Base-by-base conservation (phyloP, 2,797 vertebrate genomes). In the Semotilus atromaculatus region DNA sequence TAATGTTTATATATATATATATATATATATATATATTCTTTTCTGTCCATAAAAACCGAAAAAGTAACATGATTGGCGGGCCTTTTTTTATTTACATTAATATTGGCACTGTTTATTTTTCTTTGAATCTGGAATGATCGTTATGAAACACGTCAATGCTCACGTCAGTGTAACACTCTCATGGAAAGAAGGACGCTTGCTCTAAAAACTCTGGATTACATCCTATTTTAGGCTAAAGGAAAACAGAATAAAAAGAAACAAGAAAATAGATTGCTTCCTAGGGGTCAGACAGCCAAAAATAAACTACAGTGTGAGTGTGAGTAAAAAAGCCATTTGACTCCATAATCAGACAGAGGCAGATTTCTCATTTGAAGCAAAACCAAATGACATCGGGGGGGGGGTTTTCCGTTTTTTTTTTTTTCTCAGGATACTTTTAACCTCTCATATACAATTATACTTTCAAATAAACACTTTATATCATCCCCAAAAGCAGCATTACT, bases 81-180 rank as follows among this genome's bases (percentile, higher is more conserved):
- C 91, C 81, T 76, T 73, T 80, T 79, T 48, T 81, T 88, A 89
- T 87, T 84, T 87, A 88, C 87, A 86, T 82, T 87, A 80, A 85
- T 23, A 79, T 89, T 87, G 88, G 89, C 88, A 94, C 91, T 91
- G 81, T 88, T 93, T 82, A 43, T 71, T 55, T 83, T 74, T 83
- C 72, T 85, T 95, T 93, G 91, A 93, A 94, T 91, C 86, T 90
- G 91, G 93, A 94, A 94, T 93, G 91, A 91, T 90, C 80, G 81
- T 92, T 89, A 92, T 89, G 90, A 93, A 93, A 95, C 92, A 92
- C 91, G 45, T 91, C 86, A 86, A 92, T 72, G 84, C 90, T 93
- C 82, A 81, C 76, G 26, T 11, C 80, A 92, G 88, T 62, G 36
- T 80, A 93, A 94, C 91, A 93, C 91, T 94, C 91, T 88, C 85